phyloP scores from a whole-genome alignment of 2,888 invertebrate species.

The Prionchulus punctatus region DNA sequence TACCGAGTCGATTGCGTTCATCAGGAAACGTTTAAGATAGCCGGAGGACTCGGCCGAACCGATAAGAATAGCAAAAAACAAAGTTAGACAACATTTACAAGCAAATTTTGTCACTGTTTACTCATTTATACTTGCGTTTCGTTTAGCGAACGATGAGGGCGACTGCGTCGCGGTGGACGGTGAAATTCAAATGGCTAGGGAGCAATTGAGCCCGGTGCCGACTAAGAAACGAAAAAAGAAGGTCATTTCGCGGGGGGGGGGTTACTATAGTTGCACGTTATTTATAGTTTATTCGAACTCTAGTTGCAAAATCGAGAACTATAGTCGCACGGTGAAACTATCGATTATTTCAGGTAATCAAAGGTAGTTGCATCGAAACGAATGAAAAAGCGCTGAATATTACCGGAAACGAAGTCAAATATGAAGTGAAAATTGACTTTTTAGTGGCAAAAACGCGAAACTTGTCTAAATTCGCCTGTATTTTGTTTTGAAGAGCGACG shows the following conservation, averaged over 20 bases:
- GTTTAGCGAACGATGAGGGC: too few species aligned
- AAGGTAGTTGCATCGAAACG: slow-evolving; percentile 32
- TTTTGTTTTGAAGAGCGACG: slow-evolving; percentile 32
- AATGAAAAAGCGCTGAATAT: slow-evolving; percentile 35
- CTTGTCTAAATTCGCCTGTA: background rate
- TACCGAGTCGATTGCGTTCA: slow-evolving; percentile 69
- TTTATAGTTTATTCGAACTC: background rate
- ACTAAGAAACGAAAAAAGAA: too few species aligned
- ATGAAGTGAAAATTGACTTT: slow-evolving; percentile 25
- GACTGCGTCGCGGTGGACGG: too few species aligned
- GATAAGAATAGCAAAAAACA: background rate
- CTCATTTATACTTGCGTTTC: too few species aligned
- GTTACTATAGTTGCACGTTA: background rate
- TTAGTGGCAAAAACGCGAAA: background rate
- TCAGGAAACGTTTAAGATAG: slow-evolving; percentile 59
- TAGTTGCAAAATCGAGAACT: background rate
- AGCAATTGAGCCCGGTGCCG: too few species aligned
- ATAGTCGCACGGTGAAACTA: too few species aligned
- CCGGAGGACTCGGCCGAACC: slow-evolving; percentile 45
- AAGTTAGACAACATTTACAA: background rate
- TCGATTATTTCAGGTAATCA: slow-evolving; percentile 9
- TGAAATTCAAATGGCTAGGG: too few species aligned
- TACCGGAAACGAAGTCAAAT: slow-evolving; percentile 34
- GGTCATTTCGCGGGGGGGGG: too few species aligned
- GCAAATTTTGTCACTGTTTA: background rate